phyloP scores from a whole-genome alignment of 2,113 vertebrate species.

The Clinocottus analis region DNA sequence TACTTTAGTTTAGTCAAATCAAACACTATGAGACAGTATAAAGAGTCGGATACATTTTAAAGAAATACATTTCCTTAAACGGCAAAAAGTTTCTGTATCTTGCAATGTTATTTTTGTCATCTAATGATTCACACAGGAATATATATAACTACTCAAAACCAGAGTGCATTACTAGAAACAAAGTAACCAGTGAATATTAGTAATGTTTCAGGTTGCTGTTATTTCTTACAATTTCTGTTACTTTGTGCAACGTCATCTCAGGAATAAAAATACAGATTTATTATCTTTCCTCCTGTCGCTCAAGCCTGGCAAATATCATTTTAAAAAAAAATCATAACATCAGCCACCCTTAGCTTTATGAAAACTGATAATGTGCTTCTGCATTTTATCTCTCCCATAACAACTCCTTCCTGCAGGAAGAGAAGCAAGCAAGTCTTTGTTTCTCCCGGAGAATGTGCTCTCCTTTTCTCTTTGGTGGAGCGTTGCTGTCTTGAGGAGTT shows the following conservation, averaged over 20 bases:
- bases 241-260: constrained; percentile 8
- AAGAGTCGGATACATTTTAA: too few relatives aligned
- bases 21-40: background rate
- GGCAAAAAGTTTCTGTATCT: background rate
- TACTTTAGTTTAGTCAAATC: background rate
- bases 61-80: background rate
- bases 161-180: background rate
- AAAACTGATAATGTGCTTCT: constrained; percentile 54
- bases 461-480: constrained; percentile 32
- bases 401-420: constrained; percentile 25
- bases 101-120: constrained; percentile 7
- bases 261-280: constrained; percentile 43
- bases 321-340: constrained; percentile 30
- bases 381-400: constrained; percentile 39
- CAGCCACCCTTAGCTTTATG: constrained; percentile 38
- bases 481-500: constrained; percentile 45
- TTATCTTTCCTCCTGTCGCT: constrained; percentile 14
- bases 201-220: constrained; percentile 1
- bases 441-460: constrained; percentile 23
- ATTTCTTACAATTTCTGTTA: too few relatives aligned
- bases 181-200: too few relatives aligned
- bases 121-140: constrained; percentile 3
- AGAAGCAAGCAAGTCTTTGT: constrained; percentile 34
- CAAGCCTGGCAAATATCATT: constrained; percentile 29
- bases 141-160: constrained; percentile 19